These are phyloP conservation scores for Arctia plantaginis DNA, from an alignment of 2,888 invertebrate species.

Conservation along the genomic window DNA sequence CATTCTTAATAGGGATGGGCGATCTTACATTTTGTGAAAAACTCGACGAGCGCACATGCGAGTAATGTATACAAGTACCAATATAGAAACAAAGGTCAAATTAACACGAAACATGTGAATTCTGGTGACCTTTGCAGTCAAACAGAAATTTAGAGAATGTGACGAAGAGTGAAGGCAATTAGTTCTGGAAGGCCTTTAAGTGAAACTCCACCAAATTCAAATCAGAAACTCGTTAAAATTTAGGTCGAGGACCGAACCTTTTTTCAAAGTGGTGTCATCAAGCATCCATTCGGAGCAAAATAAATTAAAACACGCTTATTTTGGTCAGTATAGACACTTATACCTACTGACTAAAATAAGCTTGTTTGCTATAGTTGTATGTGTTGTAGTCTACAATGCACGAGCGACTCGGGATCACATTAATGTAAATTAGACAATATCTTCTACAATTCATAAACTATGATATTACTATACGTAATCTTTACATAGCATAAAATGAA, in stretches of 20 bases:
- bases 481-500: too few species aligned
- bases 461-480: too few species aligned
- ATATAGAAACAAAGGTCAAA: conserved; percentile 43
- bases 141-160: conserved; percentile 42
- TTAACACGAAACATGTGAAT: conserved; percentile 40
- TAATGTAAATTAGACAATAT: neutral
- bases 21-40: conserved; percentile 37
- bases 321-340: conserved; percentile 11
- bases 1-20: too few species aligned
- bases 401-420: neutral
- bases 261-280: conserved; percentile 31
- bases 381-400: neutral
- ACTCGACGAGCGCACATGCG: conserved; percentile 33
- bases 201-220: conserved; percentile 29
- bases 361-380: neutral
- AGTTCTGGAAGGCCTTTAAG: conserved; percentile 22
- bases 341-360: neutral
- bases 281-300: conserved; percentile 34
- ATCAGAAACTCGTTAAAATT: conserved; percentile 27
- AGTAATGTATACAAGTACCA: conserved; percentile 38
- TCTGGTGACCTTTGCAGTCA: conserved; percentile 37
- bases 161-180: conserved; percentile 27
- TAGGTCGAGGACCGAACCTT: conserved; percentile 26
- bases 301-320: conserved; percentile 34
- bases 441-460: too few species aligned